phyloP scores from a whole-genome alignment of 2,113 vertebrate species.

The Menura novaehollandiae region DNA sequence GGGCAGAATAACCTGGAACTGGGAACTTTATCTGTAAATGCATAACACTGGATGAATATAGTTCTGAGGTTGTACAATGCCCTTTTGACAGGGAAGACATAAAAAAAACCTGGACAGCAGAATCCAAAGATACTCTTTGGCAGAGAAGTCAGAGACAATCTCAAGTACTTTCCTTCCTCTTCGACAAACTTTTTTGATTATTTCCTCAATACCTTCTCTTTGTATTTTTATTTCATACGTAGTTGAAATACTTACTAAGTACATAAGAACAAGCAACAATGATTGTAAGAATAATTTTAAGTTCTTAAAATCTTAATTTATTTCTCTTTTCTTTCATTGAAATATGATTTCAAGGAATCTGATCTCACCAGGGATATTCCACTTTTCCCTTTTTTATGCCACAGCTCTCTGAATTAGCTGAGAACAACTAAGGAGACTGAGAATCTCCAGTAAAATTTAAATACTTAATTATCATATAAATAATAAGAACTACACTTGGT shows the following conservation, averaged over 20 bases:
- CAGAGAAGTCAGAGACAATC: not conserved
- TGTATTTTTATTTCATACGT: not conserved
- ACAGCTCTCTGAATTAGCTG: not conserved
- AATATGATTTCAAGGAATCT: not conserved
- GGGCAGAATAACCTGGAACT: not conserved
- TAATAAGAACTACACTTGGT: not conserved
- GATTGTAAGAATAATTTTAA: not conserved
- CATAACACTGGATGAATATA: not conserved
- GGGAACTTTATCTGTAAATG: not conserved
- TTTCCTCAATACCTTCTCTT: not conserved
- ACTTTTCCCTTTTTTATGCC: not conserved
- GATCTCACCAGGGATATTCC: not conserved
- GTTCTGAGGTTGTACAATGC: not conserved
- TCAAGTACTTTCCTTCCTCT: not conserved
- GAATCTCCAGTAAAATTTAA: not conserved
- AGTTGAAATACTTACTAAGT: not conserved
- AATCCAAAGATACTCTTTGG: not conserved
- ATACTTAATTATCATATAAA: not conserved
- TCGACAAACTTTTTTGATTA: not conserved
- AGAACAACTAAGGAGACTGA: not conserved
- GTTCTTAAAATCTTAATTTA: not conserved
- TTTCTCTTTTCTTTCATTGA: not conserved
- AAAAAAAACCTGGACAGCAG: not conserved
- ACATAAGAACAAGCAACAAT: not conserved
- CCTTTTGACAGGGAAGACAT: not conserved